Conservation (phyloP, 2,888 invertebrate genomes). For the Tridacna gigas region DNA sequence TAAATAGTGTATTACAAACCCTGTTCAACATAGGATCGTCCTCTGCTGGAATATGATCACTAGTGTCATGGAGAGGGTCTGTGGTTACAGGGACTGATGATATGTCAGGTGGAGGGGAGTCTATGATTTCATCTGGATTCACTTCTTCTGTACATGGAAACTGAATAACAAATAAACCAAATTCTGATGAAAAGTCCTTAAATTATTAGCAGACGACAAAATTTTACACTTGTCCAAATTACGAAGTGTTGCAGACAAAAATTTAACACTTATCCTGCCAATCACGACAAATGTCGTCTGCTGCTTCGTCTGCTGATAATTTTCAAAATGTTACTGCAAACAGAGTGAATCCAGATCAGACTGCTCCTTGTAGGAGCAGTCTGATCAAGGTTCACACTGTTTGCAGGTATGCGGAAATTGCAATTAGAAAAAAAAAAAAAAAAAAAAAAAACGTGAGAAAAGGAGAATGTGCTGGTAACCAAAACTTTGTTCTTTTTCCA, state of each 20-base stretch:
- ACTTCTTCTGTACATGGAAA: background rate
- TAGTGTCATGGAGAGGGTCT: background rate
- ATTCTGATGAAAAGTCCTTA: background rate
- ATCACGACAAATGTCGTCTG: no score
- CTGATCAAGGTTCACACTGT: slow-evolving; percentile 5
- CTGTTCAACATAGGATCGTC: background rate
- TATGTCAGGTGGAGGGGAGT: background rate
- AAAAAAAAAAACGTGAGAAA: no score
- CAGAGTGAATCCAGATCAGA: no score
- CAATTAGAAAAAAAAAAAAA: no score
- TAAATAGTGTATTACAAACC: background rate
- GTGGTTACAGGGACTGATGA: background rate
- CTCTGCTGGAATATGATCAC: background rate
- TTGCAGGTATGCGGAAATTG: no score
- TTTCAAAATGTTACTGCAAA: no score
- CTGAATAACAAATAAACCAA: background rate
- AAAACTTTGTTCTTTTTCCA: no score
- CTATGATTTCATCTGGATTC: background rate
- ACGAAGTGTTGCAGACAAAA: no score
- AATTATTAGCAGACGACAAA: background rate
- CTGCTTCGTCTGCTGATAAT: no score
- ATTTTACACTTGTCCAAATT: background rate
- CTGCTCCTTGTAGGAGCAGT: no score
- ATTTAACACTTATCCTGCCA: no score
- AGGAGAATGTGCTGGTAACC: no score